Base-by-base conservation (phyloP, 2,797 vertebrate genomes). In the Phrynocephalus guinanensis region DNA sequence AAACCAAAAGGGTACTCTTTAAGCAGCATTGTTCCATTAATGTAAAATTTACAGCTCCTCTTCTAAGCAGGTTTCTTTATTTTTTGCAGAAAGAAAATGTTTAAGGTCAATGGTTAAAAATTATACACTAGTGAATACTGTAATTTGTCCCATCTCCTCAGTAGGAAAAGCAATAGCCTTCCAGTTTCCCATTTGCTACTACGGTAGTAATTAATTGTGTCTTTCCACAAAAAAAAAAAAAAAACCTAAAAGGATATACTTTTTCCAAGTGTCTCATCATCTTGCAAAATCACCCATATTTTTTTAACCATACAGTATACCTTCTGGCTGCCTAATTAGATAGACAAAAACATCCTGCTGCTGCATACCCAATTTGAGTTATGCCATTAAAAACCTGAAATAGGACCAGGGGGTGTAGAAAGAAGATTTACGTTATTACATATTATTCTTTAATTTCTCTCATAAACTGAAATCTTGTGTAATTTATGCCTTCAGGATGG, bases 151-250 rank as follows among this genome's bases (percentile, higher is more conserved):
- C 33, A 44, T 24, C 71, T 52, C 89, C 13, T 76, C 1, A 0
- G 28, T 0, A 30, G 9, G 3, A 48, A 86, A 38, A 1, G 63
- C 48, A 71, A 28, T 0, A 63, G 63, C 71, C 26, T 86, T 83
- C 66, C 26, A 88, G 70, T 92, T 71, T 80, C 87, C 50, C 13
- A 85, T 73, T 13, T 33, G 5, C 44, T 52, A 85, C 81, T 80
- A 44, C 38, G 5, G 38, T 44, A 91, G 60, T 82, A 91, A 90
- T 85, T 38, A 83, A 6, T 0, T 72, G 78, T 79, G 82, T 9
- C 33, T 44, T 79, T 38, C 56, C 66, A 5, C 66, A 44, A 44
- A 44, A 0, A 44, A 44, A 44, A 5, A 44, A 44, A 4, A 5
- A 44, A 44, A 44, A 3, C 38, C 75, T 18, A 1, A 38, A 70